Percentiles rank a stretch among this genome's conserved stretches.
Conservation (phyloP, 64 coral and sea anemone species). For the Trachythela sp. region DNA sequence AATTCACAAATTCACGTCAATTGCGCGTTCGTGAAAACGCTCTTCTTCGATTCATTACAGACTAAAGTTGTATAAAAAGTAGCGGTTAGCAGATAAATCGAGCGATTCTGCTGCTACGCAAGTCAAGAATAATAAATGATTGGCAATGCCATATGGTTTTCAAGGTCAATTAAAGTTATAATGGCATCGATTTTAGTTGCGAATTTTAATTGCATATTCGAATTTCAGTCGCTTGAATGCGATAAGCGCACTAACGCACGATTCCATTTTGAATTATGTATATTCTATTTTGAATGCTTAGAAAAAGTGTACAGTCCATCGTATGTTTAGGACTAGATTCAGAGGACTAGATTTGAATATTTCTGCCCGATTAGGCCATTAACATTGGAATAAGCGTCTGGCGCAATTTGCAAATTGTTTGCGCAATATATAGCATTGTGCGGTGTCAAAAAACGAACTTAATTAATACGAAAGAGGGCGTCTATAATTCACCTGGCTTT, state of each 20-base stretch:
- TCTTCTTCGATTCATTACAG: too few relatives aligned
- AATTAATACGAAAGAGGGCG: constrained; percentile 9
- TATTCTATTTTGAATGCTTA: background rate
- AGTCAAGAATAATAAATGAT: too few relatives aligned
- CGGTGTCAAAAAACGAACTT: background rate
- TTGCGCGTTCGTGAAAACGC: too few relatives aligned
- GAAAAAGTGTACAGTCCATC: background rate
- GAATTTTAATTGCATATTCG: background rate
- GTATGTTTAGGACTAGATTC: background rate
- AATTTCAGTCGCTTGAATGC: background rate
- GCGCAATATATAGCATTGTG: background rate
- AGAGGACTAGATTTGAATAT: background rate
- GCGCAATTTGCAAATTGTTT: background rate
- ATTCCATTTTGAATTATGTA: too few relatives aligned
- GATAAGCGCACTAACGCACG: too few relatives aligned
- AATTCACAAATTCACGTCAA: too few relatives aligned
- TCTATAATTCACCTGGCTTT: constrained; percentile 13
- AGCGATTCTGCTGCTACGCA: too few relatives aligned
- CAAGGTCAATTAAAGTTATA: background rate
- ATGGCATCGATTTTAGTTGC: background rate
- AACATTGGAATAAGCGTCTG: background rate
- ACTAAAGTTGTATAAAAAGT: too few relatives aligned
- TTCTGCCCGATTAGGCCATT: background rate
- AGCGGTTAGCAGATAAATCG: too few relatives aligned
- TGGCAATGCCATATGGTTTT: background rate